Conservation (phyloP, 2,113 vertebrate species). For the Ploceus nigricollis region DNA sequence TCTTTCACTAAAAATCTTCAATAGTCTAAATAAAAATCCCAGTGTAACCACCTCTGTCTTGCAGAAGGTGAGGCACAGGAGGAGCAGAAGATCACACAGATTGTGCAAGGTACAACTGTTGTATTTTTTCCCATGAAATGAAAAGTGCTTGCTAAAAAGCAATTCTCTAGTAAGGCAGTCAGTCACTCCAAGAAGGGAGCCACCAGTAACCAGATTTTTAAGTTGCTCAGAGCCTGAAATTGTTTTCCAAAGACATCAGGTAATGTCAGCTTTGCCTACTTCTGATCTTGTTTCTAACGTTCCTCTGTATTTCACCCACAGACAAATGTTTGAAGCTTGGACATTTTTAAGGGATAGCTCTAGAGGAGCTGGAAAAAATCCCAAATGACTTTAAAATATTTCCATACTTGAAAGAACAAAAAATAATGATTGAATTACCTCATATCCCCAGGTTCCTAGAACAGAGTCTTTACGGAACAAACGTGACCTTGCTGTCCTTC, state of each 20-base stretch:
- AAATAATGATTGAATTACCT: neutral
- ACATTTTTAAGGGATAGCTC: neutral
- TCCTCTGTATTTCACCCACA: neutral
- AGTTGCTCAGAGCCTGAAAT: neutral
- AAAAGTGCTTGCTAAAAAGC: neutral
- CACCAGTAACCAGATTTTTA: neutral
- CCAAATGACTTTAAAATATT: neutral
- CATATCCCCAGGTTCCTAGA: neutral
- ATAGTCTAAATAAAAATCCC: neutral
- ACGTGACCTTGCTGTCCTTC: neutral
- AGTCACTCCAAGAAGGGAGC: neutral
- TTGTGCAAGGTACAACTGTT: neutral
- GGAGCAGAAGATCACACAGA: neutral
- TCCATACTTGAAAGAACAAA: neutral
- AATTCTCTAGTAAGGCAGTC: neutral
- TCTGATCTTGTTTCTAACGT: neutral
- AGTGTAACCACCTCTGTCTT: neutral
- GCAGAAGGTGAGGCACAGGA: neutral
- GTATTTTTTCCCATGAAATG: neutral
- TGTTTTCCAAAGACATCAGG: neutral
- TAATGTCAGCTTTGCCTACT: neutral
- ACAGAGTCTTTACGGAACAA: neutral
- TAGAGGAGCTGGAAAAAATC: neutral
- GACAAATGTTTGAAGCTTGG: neutral
- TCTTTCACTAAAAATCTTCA: neutral